Percentiles rank a stretch among this genome's conserved stretches.
Evolutionary conservation across 2,888 invertebrate genomes (phyloP).

Genomic region (Cenopis cana): DNA sequence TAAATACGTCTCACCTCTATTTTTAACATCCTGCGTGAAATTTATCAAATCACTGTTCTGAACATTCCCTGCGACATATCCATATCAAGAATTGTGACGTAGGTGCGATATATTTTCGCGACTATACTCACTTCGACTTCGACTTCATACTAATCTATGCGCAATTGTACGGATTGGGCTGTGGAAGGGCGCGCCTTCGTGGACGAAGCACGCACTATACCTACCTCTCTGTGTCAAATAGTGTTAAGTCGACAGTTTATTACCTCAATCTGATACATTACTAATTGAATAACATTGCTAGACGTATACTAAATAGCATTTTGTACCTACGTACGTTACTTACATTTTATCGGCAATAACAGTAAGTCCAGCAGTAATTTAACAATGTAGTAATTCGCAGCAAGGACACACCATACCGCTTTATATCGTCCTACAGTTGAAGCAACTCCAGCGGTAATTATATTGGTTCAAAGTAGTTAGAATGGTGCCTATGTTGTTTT

Average conservation of each 20-base stretch:
- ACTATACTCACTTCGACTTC: too few species aligned
- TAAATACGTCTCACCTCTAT: too few species aligned
- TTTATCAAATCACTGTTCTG: too few species aligned
- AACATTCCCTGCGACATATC: too few species aligned
- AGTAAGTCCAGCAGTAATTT: slow-evolving; percentile 6
- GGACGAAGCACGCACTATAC: too few species aligned
- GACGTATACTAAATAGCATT: not conserved
- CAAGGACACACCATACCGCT: slow-evolving; percentile 16
- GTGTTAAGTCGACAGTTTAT: not conserved
- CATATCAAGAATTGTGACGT: too few species aligned
- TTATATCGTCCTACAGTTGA: slow-evolving; percentile 12
- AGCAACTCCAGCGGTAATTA: slow-evolving; percentile 1
- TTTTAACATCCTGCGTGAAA: too few species aligned
- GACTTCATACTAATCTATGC: too few species aligned
- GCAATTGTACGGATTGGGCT: too few species aligned
- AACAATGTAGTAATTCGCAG: slow-evolving; percentile 23
- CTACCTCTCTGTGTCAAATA: not conserved
- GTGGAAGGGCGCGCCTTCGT: too few species aligned
- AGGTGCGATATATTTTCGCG: too few species aligned
- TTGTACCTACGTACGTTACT: not conserved
- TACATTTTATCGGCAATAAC: slow-evolving; percentile 22
- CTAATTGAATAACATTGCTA: not conserved
- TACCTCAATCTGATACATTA: not conserved
- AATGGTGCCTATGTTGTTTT: not conserved
- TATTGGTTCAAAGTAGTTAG: not conserved